Base-by-base conservation (phyloP, 2,113 vertebrate genomes). In the Leucopsar rothschildi region DNA sequence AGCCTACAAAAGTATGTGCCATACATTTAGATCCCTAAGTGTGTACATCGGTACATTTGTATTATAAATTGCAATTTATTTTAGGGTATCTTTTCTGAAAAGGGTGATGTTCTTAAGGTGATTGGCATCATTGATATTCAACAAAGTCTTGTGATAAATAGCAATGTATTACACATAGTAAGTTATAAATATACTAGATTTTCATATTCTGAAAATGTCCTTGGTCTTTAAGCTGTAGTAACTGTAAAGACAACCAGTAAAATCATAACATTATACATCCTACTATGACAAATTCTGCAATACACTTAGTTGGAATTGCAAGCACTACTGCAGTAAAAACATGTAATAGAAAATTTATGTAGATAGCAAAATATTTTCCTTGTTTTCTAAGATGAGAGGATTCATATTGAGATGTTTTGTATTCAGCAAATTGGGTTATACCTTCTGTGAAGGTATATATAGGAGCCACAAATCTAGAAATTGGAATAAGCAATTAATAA, bases 1-100 rank as follows among this genome's bases (percentile, higher is more conserved):
- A 60, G 37, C 0, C 0, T 37, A 33, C 28, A 76, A 61, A 71
- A 27, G 15, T 22, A 12, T 10, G 5, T 2, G 1, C 39, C 61
- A 11, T 50, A 9, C 6, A 0, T 77, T 90, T 37, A 60, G 15
- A 66, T 52, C 45, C 16, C 35, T 20, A 25, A 55, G 52, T 56
- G 33, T 22, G 10, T 33, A 21, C 4, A 0, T n/a, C 16, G 31
- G 20, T 63, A 52, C 8, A 4, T 82, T 75, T 83, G 13, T 49
- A 25, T 68, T 73, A 33, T 24, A 53, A 82, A 72, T 63, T 55
- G 13, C 0, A 3, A 40, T 56, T 88, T 66, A 37, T 92, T 92
- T 86, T 49, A 77, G n/a, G 12, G 3, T 42, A 8, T 72, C 13
- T 52, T 42, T 57, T 9, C 49, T 69, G 28, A n/a, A 70, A 77